Evolutionary conservation across 2,797 vertebrate species (phyloP).

Genomic region (Molossus molossus): DNA sequence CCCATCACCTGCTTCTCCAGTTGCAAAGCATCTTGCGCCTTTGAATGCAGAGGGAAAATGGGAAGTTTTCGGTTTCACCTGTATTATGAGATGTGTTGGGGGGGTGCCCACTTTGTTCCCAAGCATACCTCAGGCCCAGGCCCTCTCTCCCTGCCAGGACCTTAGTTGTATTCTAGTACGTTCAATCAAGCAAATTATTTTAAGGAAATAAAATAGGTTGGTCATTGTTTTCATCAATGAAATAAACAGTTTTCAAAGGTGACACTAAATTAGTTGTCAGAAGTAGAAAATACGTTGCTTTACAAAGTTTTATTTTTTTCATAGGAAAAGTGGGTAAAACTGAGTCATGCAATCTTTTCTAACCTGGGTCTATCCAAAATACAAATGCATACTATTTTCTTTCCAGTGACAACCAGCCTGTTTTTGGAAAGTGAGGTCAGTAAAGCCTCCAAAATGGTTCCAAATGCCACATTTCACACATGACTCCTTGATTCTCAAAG

Average conservation of each 20-base stretch:
- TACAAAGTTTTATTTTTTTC: constrained; percentile 48
- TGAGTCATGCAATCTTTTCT: constrained; percentile 43
- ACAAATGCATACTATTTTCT: constrained; percentile 75
- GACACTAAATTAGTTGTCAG: not conserved
- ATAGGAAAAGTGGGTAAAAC: constrained; percentile 31
- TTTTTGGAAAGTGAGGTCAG: constrained; percentile 71
- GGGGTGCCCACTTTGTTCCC: not conserved
- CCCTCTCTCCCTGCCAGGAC: not conserved
- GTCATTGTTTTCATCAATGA: constrained; percentile 36
- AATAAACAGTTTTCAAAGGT: constrained; percentile 19
- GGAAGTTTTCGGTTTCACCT: not conserved
- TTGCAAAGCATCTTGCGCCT: not conserved
- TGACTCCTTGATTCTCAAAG: constrained; percentile 59
- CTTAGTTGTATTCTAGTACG: not conserved
- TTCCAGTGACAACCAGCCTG: constrained; percentile 56
- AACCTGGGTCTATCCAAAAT: constrained; percentile 55
- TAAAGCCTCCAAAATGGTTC: constrained; percentile 61
- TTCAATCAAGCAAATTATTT: not conserved
- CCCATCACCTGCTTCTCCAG: not conserved
- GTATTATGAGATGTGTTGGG: not conserved
- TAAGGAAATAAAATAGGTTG: constrained; percentile 46
- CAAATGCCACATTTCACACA: constrained; percentile 52
- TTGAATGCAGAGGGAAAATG: constrained; percentile 52
- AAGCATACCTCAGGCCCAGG: not conserved
- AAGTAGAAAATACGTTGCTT: constrained; percentile 20